phyloP scores from a whole-genome alignment of 1,140 invertebrate genomes.

The Medauroidea extradentata region DNA sequence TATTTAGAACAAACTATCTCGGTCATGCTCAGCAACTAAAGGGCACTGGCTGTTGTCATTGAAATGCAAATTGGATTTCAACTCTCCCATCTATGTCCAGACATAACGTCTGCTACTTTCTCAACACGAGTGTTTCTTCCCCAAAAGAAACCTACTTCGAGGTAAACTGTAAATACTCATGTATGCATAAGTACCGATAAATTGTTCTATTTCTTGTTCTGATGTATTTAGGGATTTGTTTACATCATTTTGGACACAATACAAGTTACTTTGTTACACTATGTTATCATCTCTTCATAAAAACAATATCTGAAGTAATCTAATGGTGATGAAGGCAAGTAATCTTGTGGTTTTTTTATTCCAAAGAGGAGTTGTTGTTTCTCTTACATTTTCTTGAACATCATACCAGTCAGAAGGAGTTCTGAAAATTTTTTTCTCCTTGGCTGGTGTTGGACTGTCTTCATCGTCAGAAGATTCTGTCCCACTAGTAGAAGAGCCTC shows the following conservation, averaged over 20 bases:
- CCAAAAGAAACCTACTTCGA: background rate
- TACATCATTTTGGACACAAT: slow-evolving; percentile 1
- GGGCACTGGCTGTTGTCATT: background rate
- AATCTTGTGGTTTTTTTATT: background rate
- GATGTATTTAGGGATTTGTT: background rate
- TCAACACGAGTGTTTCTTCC: background rate
- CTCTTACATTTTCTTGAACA: too few relatives aligned
- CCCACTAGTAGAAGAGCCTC: too few relatives aligned
- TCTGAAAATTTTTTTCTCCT: too few relatives aligned
- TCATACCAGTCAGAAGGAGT: too few relatives aligned
- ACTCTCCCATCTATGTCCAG: background rate
- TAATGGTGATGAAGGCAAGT: background rate
- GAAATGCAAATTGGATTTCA: slow-evolving; percentile 6
- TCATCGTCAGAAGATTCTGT: too few relatives aligned
- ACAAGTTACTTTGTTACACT: slow-evolving; percentile 18
- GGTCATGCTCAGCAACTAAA: too few relatives aligned
- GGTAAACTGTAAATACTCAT: background rate
- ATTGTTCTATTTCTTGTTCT: slow-evolving; percentile 2
- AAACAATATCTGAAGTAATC: slow-evolving; percentile 22
- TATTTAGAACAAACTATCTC: slow-evolving; percentile 1
- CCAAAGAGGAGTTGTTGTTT: too few relatives aligned
- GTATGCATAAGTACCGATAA: background rate
- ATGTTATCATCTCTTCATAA: slow-evolving; percentile 16
- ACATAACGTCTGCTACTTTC: background rate
- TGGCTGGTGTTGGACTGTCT: too few relatives aligned